These are phyloP conservation scores for Notodonta dromedarius DNA, from an alignment of 2,888 invertebrate genomes.

Conservation along the genomic window DNA sequence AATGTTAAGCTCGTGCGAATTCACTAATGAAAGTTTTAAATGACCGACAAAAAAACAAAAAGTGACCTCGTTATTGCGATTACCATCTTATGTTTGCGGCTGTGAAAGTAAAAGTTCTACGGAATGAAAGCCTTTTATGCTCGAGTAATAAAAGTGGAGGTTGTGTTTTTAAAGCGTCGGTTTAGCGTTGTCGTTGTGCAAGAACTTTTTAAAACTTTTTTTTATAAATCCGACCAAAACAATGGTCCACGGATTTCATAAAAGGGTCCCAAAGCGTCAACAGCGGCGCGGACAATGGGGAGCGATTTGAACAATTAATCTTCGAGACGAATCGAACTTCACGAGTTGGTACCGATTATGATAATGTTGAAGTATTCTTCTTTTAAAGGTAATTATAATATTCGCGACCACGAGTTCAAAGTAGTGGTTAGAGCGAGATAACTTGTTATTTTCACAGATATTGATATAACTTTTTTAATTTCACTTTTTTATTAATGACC, in stretches of 20 bases:
- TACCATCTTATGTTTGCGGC: slow-evolving; percentile 57
- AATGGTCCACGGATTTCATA: slow-evolving; percentile 74
- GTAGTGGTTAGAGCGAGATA: too few relatives aligned
- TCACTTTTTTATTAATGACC: too few relatives aligned
- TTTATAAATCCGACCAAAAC: slow-evolving; percentile 75
- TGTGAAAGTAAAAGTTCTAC: slow-evolving; percentile 30
- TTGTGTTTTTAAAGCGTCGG: slow-evolving; percentile 14
- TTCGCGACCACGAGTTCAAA: too few relatives aligned
- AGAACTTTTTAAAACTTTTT: slow-evolving; percentile 68
- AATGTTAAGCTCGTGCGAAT: slow-evolving; percentile 67
- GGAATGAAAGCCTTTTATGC: slow-evolving; percentile 27
- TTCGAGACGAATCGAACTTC: slow-evolving; percentile 72
- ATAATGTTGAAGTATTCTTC: slow-evolving; percentile 38
- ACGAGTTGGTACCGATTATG: slow-evolving; percentile 43
- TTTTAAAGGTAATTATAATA: slow-evolving; percentile 3
- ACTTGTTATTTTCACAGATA: too few relatives aligned
- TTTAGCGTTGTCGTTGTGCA: slow-evolving; percentile 39
- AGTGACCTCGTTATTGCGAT: slow-evolving; percentile 76
- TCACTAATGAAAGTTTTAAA: slow-evolving; percentile 82
- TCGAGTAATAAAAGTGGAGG: slow-evolving; percentile 29
- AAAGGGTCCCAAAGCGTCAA: slow-evolving; percentile 72
- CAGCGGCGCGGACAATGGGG: slow-evolving; percentile 69
- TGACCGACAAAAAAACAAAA: slow-evolving; percentile 75
- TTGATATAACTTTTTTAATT: too few relatives aligned
- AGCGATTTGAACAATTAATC: slow-evolving; percentile 76